Evolutionary conservation across 1,140 invertebrate genomes (phyloP).

Genomic region (Lepidurus packardi): DNA sequence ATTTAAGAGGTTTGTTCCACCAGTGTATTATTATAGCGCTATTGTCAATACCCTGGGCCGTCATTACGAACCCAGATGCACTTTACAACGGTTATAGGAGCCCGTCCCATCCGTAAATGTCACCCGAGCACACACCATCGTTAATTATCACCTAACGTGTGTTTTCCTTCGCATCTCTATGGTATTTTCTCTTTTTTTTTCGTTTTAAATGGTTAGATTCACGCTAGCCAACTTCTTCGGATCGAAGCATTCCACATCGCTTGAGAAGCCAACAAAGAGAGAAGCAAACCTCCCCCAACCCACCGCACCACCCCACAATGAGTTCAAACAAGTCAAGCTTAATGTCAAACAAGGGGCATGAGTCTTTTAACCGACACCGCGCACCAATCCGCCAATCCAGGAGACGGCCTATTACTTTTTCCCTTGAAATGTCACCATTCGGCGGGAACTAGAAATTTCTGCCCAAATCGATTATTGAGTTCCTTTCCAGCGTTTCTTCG

Average conservation of each 20-base stretch:
- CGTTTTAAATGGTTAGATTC: not conserved
- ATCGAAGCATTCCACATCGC: not conserved
- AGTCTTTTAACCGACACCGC: not conserved
- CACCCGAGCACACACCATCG: not conserved
- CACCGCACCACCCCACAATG: not conserved
- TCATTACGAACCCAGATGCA: not conserved
- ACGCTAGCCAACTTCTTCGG: not conserved
- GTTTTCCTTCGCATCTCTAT: not conserved
- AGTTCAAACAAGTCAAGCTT: constrained; percentile 14
- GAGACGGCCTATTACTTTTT: not conserved
- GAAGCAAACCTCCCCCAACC: not conserved
- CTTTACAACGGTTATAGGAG: not conserved
- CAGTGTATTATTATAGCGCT: too few species aligned
- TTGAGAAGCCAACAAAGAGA: too few species aligned
- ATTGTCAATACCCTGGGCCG: too few species aligned
- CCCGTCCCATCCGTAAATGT: not conserved
- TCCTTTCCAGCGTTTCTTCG: too few species aligned
- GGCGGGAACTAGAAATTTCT: not conserved
- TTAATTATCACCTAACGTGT: constrained; percentile 5
- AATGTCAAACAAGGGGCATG: constrained; percentile 1
- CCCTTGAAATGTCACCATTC: not conserved
- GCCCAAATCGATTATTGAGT: not conserved
- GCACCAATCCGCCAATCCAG: not conserved
- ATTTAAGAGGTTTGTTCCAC: too few species aligned
- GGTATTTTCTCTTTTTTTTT: not conserved